Base-by-base conservation (phyloP, 2,888 invertebrate species). In the Phasia obesa region DNA sequence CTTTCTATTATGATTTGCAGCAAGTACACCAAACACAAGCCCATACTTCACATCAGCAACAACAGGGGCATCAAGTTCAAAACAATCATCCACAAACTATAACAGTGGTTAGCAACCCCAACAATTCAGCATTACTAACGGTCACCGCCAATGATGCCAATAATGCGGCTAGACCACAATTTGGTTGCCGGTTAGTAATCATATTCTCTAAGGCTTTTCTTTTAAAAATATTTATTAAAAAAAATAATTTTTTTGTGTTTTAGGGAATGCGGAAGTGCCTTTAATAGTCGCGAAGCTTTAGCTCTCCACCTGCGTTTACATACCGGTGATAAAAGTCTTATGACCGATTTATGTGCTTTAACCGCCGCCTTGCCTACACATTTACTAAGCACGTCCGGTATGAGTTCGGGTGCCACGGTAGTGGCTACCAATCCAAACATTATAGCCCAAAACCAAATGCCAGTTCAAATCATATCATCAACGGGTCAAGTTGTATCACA, bases 231-330 rank as follows among this genome's bases (percentile, higher is more conserved):
- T n/a, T 31, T 49, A 27, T 44, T 13, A 44, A 47, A 21, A 7
- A 21, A 23, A 47, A 27, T 31, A 4, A 19, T 31, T 27, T 15
- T 47, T 15, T 35, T 19, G 9, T 9, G 13, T n/a, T 85, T 0
- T 67, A 91, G 93, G 86, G 94, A 94, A 90, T 94, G 94, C 87
- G 94, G 94, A 84, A 92, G 93, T 89, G 93, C 93, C 87, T 94
- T 94, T 87, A 93, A 93, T 82, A 94, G 93, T 84, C 93, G 95
- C 90, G 96, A 96, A 92, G 96, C 96, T 86, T 91, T 96, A 79
- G 95, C 95, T 57, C 92, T 96, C 85, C 96, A 96, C 92, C 94
- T 95, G 90, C 94, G 96, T 85, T 93, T 96, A 88, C 96, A 96
- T 91, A 94, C 95, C 75, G 96, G 96, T 84, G 96, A 96, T 91